A percentile compares a stretch with the other conserved stretches of the same genome.
Evolutionary conservation across 1,140 invertebrate species (phyloP).

Genomic region (Goniozus legneri): DNA sequence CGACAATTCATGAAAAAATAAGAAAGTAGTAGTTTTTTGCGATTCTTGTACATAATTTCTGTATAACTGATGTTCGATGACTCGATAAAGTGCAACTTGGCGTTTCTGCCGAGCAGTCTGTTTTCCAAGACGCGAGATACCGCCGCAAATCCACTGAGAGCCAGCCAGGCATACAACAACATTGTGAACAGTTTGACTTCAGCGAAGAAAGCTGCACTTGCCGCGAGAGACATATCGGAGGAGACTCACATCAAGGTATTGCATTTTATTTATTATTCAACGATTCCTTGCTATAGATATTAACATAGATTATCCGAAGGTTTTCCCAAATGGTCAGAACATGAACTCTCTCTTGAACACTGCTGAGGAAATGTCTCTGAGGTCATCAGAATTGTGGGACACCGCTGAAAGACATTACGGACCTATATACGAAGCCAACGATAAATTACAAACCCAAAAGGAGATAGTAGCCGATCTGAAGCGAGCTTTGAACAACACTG

Average conservation of each 20-base stretch:
- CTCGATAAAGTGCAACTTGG: slow-evolving; percentile 15
- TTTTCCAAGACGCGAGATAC: slow-evolving; percentile 66
- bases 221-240: slow-evolving; percentile 62
- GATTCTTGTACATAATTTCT: too few species aligned
- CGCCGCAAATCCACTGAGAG: slow-evolving; percentile 68
- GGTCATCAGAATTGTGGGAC: slow-evolving; percentile 48
- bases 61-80: slow-evolving; percentile 12
- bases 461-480: slow-evolving; percentile 52
- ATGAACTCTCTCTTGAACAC: slow-evolving; percentile 43
- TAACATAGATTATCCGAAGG: slow-evolving; percentile 16
- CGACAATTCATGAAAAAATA: not conserved
- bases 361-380: slow-evolving; percentile 49
- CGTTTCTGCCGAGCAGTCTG: slow-evolving; percentile 51
- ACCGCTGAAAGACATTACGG: slow-evolving; percentile 42
- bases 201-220: slow-evolving; percentile 63
- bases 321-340: slow-evolving; percentile 37
- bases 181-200: slow-evolving; percentile 67
- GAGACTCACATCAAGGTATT: slow-evolving; percentile 57
- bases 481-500: slow-evolving; percentile 53
- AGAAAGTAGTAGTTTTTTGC: not conserved
- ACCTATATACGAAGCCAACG: slow-evolving; percentile 25
- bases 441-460: slow-evolving; percentile 48
- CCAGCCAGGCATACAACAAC: slow-evolving; percentile 77
- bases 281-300: slow-evolving; percentile 1
- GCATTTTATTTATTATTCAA: not conserved